A percentile compares a stretch with the other conserved stretches of the same genome.
Conservation (phyloP, 2,797 vertebrate genomes). For the Amniataba percoides region DNA sequence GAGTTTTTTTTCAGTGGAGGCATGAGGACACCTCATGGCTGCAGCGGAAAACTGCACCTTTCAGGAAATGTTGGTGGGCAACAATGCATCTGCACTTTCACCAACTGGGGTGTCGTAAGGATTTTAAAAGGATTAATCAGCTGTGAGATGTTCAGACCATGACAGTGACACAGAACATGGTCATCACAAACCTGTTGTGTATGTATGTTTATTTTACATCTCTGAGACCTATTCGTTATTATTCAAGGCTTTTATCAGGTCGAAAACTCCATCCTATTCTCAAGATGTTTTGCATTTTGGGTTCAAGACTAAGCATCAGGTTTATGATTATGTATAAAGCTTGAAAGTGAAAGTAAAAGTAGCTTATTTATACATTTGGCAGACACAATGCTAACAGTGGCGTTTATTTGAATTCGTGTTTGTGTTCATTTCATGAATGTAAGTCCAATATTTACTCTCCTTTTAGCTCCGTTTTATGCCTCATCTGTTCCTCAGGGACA, state of each 20-base stretch:
- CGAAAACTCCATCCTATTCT: not conserved
- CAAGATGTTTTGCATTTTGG: not conserved
- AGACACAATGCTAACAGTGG: not conserved
- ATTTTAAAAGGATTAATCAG: conserved; percentile 16
- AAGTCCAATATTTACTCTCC: too few species aligned
- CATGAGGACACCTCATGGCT: conserved; percentile 79
- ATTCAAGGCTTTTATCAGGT: not conserved
- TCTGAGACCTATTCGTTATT: not conserved
- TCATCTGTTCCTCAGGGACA: not conserved
- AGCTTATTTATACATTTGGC: not conserved
- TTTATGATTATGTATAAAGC: not conserved
- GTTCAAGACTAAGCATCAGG: not conserved
- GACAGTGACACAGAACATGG: not conserved
- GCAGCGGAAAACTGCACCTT: conserved; percentile 40
- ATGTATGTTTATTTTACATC: not conserved
- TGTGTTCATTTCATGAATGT: not conserved
- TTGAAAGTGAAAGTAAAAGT: not conserved
- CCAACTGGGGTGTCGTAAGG: not conserved
- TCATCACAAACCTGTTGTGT: not conserved
- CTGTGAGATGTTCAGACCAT: not conserved
- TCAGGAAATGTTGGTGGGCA: not conserved
- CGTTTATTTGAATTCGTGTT: not conserved
- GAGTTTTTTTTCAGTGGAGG: conserved; percentile 68
- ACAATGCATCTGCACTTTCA: conserved; percentile 10
- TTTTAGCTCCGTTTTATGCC: not conserved